Evolutionary conservation across 1,140 invertebrate species (phyloP).

Genomic region (Proales similis): DNA sequence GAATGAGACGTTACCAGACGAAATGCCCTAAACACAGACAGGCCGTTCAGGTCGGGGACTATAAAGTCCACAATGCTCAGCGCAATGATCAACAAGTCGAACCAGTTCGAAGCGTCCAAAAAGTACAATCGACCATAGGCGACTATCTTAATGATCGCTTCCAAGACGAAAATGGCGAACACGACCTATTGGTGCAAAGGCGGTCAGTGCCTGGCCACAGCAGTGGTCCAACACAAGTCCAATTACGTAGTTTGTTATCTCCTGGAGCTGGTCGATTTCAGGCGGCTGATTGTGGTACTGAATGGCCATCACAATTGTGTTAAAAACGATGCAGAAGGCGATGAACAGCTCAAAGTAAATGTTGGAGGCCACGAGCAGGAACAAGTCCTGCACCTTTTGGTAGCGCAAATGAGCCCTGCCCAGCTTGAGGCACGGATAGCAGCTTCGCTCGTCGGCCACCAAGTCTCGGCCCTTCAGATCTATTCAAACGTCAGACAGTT

Average conservation of each 20-base stretch:
- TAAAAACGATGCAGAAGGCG: constrained; percentile 92
- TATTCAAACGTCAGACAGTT: constrained; percentile 65
- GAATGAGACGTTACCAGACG: constrained; percentile 71
- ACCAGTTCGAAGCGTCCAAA: constrained; percentile 97
- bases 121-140: constrained; percentile 97
- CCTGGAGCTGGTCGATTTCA: constrained; percentile 63
- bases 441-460: constrained; percentile 25
- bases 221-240: neutral
- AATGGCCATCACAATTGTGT: constrained; percentile 94
- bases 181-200: constrained; percentile 76
- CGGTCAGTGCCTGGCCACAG: neutral
- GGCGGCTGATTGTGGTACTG: constrained; percentile 80
- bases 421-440: constrained; percentile 40
- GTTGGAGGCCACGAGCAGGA: constrained; percentile 84
- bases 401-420: constrained; percentile 65
- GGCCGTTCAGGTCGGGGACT: constrained; percentile 76
- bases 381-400: constrained; percentile 95
- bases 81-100: constrained; percentile 94
- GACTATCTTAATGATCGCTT: constrained; percentile 87
- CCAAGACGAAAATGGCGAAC: constrained; percentile 90
- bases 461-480: constrained; percentile 59
- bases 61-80: constrained; percentile 87
- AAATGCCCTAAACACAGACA: constrained; percentile 92
- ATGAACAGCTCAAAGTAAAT: constrained; percentile 96
- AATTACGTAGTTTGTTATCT: constrained; percentile 80